Evolutionary conservation across 2,797 vertebrate genomes (phyloP), one percentile per base, ranked within the genome.

Genomic region (Lindbergichthys nudifrons): DNA sequence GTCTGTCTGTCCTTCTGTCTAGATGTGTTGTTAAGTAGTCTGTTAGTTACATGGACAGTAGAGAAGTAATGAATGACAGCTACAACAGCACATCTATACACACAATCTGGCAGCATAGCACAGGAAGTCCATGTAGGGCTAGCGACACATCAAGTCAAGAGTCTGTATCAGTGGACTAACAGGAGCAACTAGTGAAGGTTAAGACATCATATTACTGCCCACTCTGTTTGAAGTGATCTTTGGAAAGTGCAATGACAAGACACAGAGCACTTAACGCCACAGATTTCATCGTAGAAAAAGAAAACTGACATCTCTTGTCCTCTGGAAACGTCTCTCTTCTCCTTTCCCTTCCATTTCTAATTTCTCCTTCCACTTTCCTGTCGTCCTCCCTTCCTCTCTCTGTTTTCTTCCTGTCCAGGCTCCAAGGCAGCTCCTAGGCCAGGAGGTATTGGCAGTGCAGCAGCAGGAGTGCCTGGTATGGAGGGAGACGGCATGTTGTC

Each of bases 401-500:
- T 74, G 9, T 65, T 58, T 19, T 64, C 46, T 36, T 36, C 6
- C 39, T 46, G 10, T 80, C 79, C 82, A 96, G 98, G 97, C 50
- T 87, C 94, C 77, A 99, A 98, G 88, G 88, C 96, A 0, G 95
- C 89, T 66, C 91, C 95, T 0, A 95, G 95, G 82, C 94, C 92
- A 0, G 93, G 95, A 0, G 97, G 96, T 3, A 90, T 95, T 0
- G 94, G 96, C 81, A 95, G 95, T 61, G 93, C 96, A 2, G 50
- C 95, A 15, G 83, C 93, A 0, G 94, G 96, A 73, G 97, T 96
- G 90, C 93, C 96, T 0, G 96, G 95, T 1, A 88, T 92, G 2
- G 97, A 98, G 23, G 97, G 97, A 83, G 97, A 98, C 7, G 94
- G 96, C 0, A 85, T 99, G 83, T 91, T 99, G 68, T 98, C 98